These are phyloP conservation scores for Suricata suricatta DNA, from an alignment of 2,113 vertebrate species.

Conservation along the genomic window DNA sequence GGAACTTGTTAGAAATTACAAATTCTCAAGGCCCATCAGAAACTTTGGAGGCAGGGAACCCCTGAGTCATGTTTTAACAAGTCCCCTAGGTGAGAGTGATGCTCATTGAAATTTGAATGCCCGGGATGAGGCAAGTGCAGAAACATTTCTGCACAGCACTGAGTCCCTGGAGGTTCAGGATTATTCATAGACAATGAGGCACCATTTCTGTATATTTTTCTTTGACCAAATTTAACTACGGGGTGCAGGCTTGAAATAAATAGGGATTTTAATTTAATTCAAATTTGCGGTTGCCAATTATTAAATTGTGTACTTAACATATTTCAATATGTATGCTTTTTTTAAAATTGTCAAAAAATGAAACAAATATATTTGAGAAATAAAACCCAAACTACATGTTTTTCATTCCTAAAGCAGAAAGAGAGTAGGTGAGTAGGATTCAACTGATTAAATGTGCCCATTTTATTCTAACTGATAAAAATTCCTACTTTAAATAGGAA, in stretches of 20 bases:
- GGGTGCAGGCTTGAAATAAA: background rate
- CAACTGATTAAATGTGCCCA: background rate
- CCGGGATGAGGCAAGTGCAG: background rate
- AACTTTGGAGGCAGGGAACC: background rate
- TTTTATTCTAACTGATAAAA: background rate
- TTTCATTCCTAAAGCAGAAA: background rate
- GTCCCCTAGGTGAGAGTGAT: background rate
- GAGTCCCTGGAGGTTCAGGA: background rate
- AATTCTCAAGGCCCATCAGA: background rate
- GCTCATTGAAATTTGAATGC: background rate
- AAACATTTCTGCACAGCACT: background rate
- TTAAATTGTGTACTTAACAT: background rate
- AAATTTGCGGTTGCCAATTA: background rate
- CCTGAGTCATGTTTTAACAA: background rate
- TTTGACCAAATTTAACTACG: background rate
- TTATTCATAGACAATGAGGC: background rate
- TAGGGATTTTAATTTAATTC: background rate
- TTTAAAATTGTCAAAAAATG: background rate
- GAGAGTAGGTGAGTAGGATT: background rate
- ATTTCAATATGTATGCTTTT: background rate
- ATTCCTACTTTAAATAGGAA: background rate
- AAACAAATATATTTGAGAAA: background rate
- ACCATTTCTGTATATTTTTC: background rate
- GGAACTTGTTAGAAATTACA: background rate
- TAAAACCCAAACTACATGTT: background rate